phyloP scores from a whole-genome alignment of 2,888 invertebrate genomes.

The Coelogynopora nodosa region DNA sequence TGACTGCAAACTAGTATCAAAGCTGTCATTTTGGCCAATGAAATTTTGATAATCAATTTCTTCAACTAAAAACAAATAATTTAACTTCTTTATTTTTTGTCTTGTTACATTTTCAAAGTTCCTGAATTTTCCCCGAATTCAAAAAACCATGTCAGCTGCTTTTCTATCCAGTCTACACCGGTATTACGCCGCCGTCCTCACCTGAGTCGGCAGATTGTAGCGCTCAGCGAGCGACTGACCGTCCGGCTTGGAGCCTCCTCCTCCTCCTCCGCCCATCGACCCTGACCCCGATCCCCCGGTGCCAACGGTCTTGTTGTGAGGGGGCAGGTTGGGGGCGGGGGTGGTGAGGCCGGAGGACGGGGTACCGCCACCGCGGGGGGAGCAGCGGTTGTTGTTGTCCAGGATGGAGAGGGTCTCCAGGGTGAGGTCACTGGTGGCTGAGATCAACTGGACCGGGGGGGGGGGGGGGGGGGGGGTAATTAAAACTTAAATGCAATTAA shows the following conservation, averaged over 20 bases:
- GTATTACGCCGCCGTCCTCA: too few species aligned
- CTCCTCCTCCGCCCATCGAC: neutral
- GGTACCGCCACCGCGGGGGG: neutral
- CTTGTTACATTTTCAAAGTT: too few species aligned
- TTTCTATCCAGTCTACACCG: too few species aligned
- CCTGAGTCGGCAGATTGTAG: neutral
- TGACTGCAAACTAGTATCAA: too few species aligned
- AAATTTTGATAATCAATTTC: too few species aligned
- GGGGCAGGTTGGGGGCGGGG: neutral
- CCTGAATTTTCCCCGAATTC: too few species aligned
- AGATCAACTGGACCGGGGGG: neutral
- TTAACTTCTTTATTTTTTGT: too few species aligned
- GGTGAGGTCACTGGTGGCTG: neutral
- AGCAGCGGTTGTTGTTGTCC: slow-evolving; percentile 15
- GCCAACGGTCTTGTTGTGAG: too few species aligned
- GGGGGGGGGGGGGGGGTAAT: neutral
- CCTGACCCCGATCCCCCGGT: neutral
- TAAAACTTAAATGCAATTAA: too few species aligned
- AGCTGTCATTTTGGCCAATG: too few species aligned
- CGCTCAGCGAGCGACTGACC: slow-evolving; percentile 10
- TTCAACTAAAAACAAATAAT: too few species aligned
- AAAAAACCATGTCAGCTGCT: too few species aligned
- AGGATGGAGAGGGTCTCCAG: neutral
- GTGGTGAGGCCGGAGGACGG: neutral
- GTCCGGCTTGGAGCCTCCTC: neutral